These are phyloP conservation scores for Pseudopipra pipra DNA, from an alignment of 2,113 vertebrate genomes.

Conservation along the genomic window DNA sequence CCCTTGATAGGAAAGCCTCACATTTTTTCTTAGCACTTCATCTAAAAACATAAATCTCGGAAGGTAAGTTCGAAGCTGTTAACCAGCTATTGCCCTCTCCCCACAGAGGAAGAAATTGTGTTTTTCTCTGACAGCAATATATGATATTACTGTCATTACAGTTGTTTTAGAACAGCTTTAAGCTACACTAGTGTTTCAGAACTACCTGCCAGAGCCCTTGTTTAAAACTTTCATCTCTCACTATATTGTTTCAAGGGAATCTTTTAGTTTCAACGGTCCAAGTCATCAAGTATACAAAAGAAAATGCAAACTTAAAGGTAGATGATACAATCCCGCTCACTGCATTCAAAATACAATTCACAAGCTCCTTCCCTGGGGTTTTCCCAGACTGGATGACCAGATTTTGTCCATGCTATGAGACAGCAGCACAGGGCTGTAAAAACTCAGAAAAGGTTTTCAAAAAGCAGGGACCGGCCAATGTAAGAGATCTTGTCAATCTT, in stretches of 20 bases:
- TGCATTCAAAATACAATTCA: neutral
- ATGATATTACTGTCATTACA: constrained; percentile 12
- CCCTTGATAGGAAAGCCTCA: neutral
- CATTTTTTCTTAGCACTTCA: neutral
- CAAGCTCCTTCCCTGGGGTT: neutral
- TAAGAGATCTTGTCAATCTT: neutral
- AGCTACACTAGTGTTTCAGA: constrained; percentile 1
- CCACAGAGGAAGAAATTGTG: neutral
- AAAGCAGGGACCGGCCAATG: neutral
- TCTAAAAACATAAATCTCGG: neutral
- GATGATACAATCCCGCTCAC: neutral
- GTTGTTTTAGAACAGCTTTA: constrained; percentile 33
- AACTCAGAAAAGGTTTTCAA: neutral
- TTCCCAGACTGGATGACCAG: neutral
- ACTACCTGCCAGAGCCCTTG: constrained; percentile 6
- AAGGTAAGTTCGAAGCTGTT: neutral
- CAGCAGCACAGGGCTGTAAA: neutral
- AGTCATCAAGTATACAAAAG: neutral
- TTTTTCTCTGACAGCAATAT: constrained; percentile 23
- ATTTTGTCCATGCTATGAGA: neutral
- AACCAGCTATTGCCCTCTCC: constrained; percentile 33
- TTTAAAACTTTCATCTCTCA: constrained; percentile 35
- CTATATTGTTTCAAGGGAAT: constrained; percentile 19
- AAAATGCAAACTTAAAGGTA: neutral
- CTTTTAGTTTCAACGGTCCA: constrained; percentile 6